Evolutionary conservation across 1,140 invertebrate species (phyloP).

Genomic region (Pseudomyrmex sp.): DNA sequence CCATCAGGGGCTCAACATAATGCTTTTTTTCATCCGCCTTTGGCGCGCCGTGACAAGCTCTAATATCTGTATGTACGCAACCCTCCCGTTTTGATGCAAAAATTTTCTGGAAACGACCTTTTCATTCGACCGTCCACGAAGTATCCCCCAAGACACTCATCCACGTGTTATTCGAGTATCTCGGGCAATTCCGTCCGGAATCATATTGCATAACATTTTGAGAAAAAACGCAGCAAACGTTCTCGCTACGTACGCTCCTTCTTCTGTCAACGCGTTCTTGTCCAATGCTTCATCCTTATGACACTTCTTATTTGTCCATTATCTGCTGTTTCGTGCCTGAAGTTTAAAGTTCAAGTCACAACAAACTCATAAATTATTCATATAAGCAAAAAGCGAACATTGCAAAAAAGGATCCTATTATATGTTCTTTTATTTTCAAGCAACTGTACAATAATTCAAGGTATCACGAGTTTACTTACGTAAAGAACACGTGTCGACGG

Average conservation of each 20-base stretch:
- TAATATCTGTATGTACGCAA: slow-evolving; percentile 46
- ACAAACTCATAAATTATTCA: too few species aligned
- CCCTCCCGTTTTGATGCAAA: slow-evolving; percentile 63
- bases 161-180: slow-evolving; percentile 70
- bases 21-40: slow-evolving; percentile 67
- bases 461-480: not conserved
- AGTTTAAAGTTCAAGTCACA: not conserved
- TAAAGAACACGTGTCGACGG: not conserved
- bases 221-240: slow-evolving; percentile 70
- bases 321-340: not conserved
- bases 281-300: slow-evolving; percentile 43
- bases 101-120: slow-evolving; percentile 72
- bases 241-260: not conserved
- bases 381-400: too few species aligned
- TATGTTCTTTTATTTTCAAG: not conserved
- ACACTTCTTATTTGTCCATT: slow-evolving; percentile 19
- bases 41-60: slow-evolving; percentile 15
- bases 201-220: slow-evolving; percentile 73
- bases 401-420: too few species aligned
- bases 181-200: slow-evolving; percentile 70
- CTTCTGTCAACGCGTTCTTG: slow-evolving; percentile 6
- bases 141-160: slow-evolving; percentile 65
- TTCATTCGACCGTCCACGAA: slow-evolving; percentile 62
- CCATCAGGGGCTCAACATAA: slow-evolving; percentile 66
- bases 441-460: not conserved